phyloP scores from a whole-genome alignment of 2,797 vertebrate species.

The Semotilus atromaculatus region DNA sequence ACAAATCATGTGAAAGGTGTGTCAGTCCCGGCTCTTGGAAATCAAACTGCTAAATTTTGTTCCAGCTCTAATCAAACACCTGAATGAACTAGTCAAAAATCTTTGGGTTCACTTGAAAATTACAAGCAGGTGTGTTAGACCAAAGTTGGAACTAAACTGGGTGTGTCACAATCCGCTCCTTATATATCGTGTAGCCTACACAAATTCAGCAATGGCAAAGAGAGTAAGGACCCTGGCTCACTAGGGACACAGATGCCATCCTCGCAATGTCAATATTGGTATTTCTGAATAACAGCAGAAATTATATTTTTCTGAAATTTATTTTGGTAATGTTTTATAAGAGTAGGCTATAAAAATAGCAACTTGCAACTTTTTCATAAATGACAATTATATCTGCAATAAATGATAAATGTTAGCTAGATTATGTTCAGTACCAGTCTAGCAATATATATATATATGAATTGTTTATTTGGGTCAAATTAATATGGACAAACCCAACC shows the following conservation, averaged over 20 bases:
- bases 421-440: not conserved
- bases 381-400: too few species aligned
- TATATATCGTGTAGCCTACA: not conserved
- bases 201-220: not conserved
- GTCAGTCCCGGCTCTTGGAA: not conserved
- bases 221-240: not conserved
- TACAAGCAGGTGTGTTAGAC: not conserved
- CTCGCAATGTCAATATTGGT: not conserved
- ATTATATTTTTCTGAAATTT: not conserved
- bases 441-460: not conserved
- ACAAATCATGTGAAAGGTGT: conserved; percentile 23
- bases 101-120: conserved; percentile 10
- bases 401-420: not conserved
- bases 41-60: not conserved
- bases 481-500: too few species aligned
- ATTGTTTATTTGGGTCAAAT: too few species aligned
- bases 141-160: not conserved
- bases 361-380: not conserved
- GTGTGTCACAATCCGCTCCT: not conserved
- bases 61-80: conserved; percentile 1
- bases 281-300: not conserved
- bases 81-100: conserved; percentile 13
- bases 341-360: too few species aligned
- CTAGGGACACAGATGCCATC: not conserved
- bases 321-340: not conserved